These are phyloP conservation scores for Anoplius nigerrimus DNA, from an alignment of 2,888 invertebrate genomes.

Conservation along the genomic window DNA sequence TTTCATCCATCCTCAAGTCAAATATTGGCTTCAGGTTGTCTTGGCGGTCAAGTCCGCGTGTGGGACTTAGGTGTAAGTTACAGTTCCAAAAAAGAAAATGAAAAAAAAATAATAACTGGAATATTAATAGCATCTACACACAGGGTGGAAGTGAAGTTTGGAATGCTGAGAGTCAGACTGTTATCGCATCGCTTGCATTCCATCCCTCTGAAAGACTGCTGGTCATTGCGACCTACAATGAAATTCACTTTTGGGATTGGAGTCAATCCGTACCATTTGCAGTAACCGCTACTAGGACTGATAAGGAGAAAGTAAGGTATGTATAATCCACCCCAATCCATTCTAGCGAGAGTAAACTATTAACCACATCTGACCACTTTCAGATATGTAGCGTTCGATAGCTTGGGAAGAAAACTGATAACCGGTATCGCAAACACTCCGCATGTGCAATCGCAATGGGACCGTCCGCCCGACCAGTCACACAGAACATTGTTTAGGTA, in stretches of 20 bases:
- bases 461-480: constrained; percentile 68
- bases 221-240: constrained; percentile 90
- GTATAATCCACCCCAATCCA: constrained; percentile 38
- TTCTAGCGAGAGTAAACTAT: not conserved
- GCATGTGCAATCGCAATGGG: constrained; percentile 76
- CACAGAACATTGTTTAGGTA: constrained; percentile 53
- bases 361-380: constrained; percentile 24
- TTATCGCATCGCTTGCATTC: constrained; percentile 91
- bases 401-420: constrained; percentile 86
- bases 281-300: constrained; percentile 83
- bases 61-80: constrained; percentile 87
- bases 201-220: constrained; percentile 89
- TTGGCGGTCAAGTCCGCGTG: constrained; percentile 92
- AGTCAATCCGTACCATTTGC: constrained; percentile 85
- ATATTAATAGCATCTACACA: not conserved
- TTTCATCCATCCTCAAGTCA: constrained; percentile 91
- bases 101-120: constrained; percentile 68
- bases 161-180: constrained; percentile 84
- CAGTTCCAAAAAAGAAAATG: too few species aligned
- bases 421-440: constrained; percentile 87
- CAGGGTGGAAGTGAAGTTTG: constrained; percentile 92
- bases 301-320: constrained; percentile 89
- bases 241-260: constrained; percentile 94
- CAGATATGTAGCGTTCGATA: constrained; percentile 91
- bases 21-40: constrained; percentile 90